These are phyloP conservation scores for Aptenodytes forsteri DNA, from an alignment of 2,113 vertebrate genomes.

Conservation along the genomic window DNA sequence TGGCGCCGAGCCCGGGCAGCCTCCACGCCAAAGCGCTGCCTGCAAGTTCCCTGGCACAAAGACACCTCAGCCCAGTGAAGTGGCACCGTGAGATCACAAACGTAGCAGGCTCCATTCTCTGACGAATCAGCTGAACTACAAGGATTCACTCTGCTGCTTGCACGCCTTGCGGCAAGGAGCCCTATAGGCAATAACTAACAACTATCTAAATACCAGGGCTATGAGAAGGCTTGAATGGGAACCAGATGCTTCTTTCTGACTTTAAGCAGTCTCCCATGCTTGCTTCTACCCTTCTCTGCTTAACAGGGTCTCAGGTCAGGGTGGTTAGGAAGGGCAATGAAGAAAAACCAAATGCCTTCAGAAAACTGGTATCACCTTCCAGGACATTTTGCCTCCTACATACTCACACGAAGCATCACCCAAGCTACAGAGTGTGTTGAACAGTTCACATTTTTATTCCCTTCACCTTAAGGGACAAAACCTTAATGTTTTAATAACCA, in stretches of 20 bases:
- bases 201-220: neutral
- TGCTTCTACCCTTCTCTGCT: neutral
- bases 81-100: neutral
- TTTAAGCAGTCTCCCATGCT: neutral
- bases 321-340: neutral
- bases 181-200: neutral
- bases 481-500: neutral
- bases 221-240: neutral
- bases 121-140: neutral
- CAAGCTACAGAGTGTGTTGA: accelerated
- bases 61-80: neutral
- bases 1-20: neutral
- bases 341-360: neutral
- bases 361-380: accelerated
- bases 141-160: neutral
- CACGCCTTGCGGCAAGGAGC: neutral
- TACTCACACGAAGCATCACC: neutral
- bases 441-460: neutral
- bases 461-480: neutral
- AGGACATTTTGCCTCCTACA: neutral
- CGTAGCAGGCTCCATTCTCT: neutral
- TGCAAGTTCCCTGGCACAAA: neutral
- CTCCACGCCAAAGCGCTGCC: neutral
- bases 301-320: neutral
- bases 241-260: neutral